phyloP scores from a whole-genome alignment of 2,113 vertebrate genomes.

The Laticauda colubrina region DNA sequence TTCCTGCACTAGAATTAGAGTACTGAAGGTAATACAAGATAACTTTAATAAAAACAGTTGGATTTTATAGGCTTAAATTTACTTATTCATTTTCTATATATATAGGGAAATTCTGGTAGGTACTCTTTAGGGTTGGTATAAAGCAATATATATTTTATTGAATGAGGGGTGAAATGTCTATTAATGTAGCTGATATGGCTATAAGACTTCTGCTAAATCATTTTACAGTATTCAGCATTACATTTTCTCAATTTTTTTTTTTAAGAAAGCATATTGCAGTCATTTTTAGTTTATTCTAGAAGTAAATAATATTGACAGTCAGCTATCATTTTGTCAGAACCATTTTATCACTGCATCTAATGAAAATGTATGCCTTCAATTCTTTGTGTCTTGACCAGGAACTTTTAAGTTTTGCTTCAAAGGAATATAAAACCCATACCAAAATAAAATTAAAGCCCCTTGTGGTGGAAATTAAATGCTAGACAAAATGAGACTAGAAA shows the following conservation, averaged over 20 bases:
- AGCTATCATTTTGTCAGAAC: slow-evolving; percentile 38
- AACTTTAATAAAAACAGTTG: slow-evolving; percentile 71
- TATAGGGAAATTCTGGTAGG: slow-evolving; percentile 66
- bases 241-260: slow-evolving; percentile 35
- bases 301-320: slow-evolving; percentile 52
- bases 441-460: neutral
- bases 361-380: neutral
- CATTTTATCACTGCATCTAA: neutral
- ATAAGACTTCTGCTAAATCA: slow-evolving; percentile 65
- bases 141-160: slow-evolving; percentile 69
- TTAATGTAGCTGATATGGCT: slow-evolving; percentile 60
- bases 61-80: slow-evolving; percentile 72
- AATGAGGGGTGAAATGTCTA: slow-evolving; percentile 67
- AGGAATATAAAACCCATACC: neutral
- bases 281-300: slow-evolving; percentile 40
- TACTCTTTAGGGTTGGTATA: slow-evolving; percentile 64
- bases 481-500: neutral
- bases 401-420: neutral
- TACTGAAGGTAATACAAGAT: slow-evolving; percentile 63
- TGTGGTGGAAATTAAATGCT: neutral
- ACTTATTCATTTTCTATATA: slow-evolving; percentile 70
- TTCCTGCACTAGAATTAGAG: slow-evolving; percentile 53
- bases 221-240: slow-evolving; percentile 62
- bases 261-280: slow-evolving; percentile 62
- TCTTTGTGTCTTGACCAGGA: neutral